Evolutionary conservation across 2,888 invertebrate genomes (phyloP).

Genomic region (Arge pagana): DNA sequence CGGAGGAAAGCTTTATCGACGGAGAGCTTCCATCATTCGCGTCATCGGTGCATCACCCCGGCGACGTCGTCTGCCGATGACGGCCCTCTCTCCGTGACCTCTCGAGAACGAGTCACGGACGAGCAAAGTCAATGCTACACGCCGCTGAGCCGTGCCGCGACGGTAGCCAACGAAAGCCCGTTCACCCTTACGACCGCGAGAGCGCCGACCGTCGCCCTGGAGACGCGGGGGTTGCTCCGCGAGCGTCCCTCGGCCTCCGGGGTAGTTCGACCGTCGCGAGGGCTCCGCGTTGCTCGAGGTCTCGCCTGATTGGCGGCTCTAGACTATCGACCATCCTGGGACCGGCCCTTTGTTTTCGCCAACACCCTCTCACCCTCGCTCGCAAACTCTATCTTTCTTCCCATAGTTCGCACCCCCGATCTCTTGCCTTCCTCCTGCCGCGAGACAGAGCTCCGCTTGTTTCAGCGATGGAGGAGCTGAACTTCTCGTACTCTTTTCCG

Average conservation of each 20-base stretch:
- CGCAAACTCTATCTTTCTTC: constrained; percentile 4
- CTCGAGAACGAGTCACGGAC: too few relatives aligned
- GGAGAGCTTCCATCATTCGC: too few relatives aligned
- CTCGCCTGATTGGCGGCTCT: constrained; percentile 56
- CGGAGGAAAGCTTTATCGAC: too few relatives aligned
- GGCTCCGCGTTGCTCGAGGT: constrained; percentile 29
- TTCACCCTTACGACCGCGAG: too few relatives aligned
- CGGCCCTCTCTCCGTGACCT: too few relatives aligned
- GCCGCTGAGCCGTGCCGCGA: too few relatives aligned
- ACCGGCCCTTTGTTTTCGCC: constrained; percentile 56
- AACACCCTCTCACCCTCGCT: constrained; percentile 41
- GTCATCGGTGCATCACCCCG: too few relatives aligned
- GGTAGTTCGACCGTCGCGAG: constrained; percentile 23
- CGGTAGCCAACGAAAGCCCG: too few relatives aligned
- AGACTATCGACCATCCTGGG: constrained; percentile 58
- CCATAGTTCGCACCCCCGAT: neutral
- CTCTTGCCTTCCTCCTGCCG: neutral
- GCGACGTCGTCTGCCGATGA: too few relatives aligned
- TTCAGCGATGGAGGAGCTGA: constrained; percentile 13
- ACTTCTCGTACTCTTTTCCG: too few relatives aligned
- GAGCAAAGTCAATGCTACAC: too few relatives aligned
- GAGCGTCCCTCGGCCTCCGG: constrained; percentile 14
- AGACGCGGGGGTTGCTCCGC: constrained; percentile 13
- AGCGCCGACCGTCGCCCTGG: constrained; percentile 13
- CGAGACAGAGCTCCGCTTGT: constrained; percentile 7